A percentile compares a stretch with the other conserved stretches of the same genome.
phyloP scores from a whole-genome alignment of 2,113 vertebrate species.

The Ginglymostoma cirratum region DNA sequence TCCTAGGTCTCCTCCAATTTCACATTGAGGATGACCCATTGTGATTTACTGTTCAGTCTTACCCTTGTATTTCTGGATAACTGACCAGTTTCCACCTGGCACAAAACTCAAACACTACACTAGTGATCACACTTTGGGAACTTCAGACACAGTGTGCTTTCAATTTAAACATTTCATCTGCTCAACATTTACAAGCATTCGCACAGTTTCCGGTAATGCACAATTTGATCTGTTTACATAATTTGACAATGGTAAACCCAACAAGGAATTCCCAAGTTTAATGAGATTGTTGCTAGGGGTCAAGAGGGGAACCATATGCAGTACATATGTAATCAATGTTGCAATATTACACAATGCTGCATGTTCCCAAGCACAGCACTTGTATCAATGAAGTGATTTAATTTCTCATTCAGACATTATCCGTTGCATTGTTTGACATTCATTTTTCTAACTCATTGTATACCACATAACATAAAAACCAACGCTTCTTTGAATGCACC shows the following conservation, averaged over 20 bases:
- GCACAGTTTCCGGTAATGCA: background rate
- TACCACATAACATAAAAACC: background rate
- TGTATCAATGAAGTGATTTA: background rate
- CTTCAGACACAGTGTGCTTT: background rate
- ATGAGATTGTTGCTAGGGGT: background rate
- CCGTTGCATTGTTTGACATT: conserved; percentile 1
- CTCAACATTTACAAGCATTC: background rate
- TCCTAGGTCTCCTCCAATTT: background rate
- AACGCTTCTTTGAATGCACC: background rate
- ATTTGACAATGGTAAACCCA: background rate
- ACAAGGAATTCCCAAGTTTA: background rate
- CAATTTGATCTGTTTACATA: background rate
- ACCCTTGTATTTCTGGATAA: background rate
- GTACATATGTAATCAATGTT: background rate
- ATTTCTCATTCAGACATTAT: background rate
- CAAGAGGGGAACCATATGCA: background rate
- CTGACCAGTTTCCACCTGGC: background rate
- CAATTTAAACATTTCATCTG: background rate
- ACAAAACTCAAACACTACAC: background rate
- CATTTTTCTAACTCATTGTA: background rate
- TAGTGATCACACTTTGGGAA: background rate
- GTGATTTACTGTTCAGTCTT: background rate
- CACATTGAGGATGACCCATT: background rate
- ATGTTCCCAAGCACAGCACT: background rate
- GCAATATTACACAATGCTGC: background rate